A percentile compares a stretch with the other conserved stretches of the same genome.
phyloP scores from a whole-genome alignment of 2,888 invertebrate species.

The Papilio demoleus region DNA sequence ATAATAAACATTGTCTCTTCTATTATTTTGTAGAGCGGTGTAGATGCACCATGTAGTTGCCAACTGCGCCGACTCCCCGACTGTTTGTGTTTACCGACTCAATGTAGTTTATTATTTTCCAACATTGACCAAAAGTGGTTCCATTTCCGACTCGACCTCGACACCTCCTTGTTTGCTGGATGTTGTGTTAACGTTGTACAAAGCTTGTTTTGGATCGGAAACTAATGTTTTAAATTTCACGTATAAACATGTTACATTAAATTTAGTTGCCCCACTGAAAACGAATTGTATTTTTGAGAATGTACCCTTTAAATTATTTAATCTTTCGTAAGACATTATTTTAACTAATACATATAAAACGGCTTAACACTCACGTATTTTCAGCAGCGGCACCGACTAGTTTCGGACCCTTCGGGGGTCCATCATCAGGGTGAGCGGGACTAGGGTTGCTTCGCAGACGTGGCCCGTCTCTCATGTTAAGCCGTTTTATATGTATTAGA shows the following conservation, averaged over 20 bases:
- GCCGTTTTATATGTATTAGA: no score
- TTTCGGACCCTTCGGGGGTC: no score
- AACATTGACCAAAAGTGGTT: conserved; percentile 41
- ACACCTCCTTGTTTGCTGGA: conserved; percentile 28
- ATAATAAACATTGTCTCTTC: conserved; percentile 42
- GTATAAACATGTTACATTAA: neutral
- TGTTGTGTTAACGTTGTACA: conserved; percentile 18
- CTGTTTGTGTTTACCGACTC: conserved; percentile 47
- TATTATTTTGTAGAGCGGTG: conserved; percentile 52
- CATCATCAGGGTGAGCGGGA: no score
- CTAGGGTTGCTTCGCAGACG: no score
- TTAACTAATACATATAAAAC: no score
- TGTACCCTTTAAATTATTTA: no score
- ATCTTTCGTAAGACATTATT: no score
- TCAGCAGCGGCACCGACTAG: no score
- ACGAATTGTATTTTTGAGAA: no score
- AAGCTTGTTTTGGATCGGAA: conserved; percentile 1
- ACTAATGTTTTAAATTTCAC: neutral
- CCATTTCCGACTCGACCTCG: conserved; percentile 18
- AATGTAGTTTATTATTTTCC: conserved; percentile 49
- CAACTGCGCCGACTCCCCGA: conserved; percentile 51
- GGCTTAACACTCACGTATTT: no score
- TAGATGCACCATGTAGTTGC: conserved; percentile 47
- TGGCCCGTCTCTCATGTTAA: no score
- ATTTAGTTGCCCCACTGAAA: neutral